Conservation (phyloP, 1,140 invertebrate species). For the Paraescarpia echinospica region DNA sequence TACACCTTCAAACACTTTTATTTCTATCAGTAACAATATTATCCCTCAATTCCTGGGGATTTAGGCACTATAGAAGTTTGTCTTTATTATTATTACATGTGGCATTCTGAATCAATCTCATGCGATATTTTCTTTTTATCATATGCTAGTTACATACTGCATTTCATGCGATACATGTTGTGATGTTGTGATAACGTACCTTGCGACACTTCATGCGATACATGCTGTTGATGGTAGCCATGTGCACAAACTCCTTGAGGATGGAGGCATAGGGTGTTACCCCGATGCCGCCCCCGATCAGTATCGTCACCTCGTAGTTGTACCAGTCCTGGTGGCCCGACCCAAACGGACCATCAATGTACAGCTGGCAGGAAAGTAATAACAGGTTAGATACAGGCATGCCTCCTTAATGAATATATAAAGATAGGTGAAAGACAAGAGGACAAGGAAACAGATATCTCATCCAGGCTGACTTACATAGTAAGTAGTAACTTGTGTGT, state of each 20-base stretch:
- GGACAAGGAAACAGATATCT: neutral
- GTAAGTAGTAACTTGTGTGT: neutral
- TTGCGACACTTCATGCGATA: constrained; percentile 57
- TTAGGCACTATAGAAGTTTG: neutral
- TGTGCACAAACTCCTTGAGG: constrained; percentile 63
- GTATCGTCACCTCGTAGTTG: constrained; percentile 78
- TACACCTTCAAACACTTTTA: neutral
- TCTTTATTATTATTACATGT: neutral
- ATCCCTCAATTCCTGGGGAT: neutral
- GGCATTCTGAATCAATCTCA: no score
- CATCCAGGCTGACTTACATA: neutral
- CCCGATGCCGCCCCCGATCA: constrained; percentile 98
- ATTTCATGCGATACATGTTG: no score
- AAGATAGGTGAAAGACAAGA: neutral
- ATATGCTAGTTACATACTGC: neutral
- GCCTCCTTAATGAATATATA: neutral
- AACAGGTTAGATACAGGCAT: neutral
- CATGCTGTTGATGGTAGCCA: constrained; percentile 51
- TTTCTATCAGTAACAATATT: neutral
- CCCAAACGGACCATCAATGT: constrained; percentile 96
- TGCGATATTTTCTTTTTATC: neutral
- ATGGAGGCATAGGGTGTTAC: constrained; percentile 99
- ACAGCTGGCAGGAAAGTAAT: constrained; percentile 59
- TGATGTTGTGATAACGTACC: constrained; percentile 37
- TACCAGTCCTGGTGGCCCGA: constrained; percentile 99